A percentile compares a stretch with the other conserved stretches of the same genome.
These are phyloP conservation scores for Aleiodes alternator DNA, from an alignment of 2,888 invertebrate genomes.

Conservation along the genomic window DNA sequence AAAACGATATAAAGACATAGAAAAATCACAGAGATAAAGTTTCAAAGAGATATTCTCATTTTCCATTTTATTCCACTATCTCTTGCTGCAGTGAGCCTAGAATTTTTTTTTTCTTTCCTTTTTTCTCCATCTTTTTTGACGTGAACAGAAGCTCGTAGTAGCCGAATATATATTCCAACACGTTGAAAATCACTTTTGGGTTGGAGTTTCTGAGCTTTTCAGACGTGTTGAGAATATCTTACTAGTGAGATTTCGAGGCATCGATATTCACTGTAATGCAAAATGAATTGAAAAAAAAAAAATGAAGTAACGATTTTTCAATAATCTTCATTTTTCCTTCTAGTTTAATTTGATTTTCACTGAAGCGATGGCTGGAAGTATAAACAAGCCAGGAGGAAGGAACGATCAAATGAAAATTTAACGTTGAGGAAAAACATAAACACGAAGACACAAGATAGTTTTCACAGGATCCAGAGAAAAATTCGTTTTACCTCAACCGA, in stretches of 20 bases:
- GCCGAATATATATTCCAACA: slow-evolving; percentile 9
- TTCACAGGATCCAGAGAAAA: not conserved
- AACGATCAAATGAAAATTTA: not conserved
- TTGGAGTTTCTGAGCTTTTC: slow-evolving; percentile 23
- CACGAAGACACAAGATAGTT: not conserved
- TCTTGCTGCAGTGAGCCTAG: not conserved
- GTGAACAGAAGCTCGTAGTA: not conserved
- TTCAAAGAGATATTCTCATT: slow-evolving; percentile 8
- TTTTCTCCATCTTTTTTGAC: not conserved
- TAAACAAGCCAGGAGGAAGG: not conserved
- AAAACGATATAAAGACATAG: slow-evolving; percentile 7
- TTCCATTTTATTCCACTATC: slow-evolving; percentile 10
- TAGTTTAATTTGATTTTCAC: slow-evolving; percentile 10
- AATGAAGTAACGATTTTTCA: not conserved
- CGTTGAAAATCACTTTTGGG: slow-evolving; percentile 18
- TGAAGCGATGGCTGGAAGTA: not conserved
- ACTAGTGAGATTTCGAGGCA: slow-evolving; percentile 15
- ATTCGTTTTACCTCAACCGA: not conserved
- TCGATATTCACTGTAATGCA: slow-evolving; percentile 19
- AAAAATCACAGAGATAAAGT: not conserved
- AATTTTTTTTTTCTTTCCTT: not conserved
- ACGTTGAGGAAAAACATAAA: slow-evolving; percentile 7
- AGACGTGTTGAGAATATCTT: slow-evolving; percentile 33
- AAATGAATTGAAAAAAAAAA: not conserved
- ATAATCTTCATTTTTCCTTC: not conserved